Conservation (phyloP, 1,140 invertebrate genomes). For the Eupristina koningsbergeri region DNA sequence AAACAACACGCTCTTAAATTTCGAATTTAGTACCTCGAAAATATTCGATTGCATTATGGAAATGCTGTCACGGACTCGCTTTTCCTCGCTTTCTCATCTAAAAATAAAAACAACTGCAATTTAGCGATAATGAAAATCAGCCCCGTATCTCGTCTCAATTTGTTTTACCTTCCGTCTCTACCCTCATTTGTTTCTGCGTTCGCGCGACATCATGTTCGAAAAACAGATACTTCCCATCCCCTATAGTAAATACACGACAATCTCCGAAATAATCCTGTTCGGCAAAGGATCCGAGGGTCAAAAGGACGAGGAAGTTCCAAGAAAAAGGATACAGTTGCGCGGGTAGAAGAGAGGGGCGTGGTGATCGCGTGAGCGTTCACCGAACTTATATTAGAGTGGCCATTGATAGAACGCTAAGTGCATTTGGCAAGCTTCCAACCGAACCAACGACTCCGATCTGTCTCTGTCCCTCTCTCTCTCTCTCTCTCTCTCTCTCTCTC, state of each 20-base stretch:
- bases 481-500: slow-evolving; percentile 18
- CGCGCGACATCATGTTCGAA: slow-evolving; percentile 55
- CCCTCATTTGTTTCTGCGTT: slow-evolving; percentile 63
- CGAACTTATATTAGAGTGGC: slow-evolving; percentile 52
- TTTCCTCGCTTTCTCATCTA: not conserved
- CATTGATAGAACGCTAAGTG: slow-evolving; percentile 69
- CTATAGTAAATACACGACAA: slow-evolving; percentile 63
- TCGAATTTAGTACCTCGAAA: not conserved
- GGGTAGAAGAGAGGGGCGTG: slow-evolving; percentile 11
- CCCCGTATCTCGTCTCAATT: not conserved
- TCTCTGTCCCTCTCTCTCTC: slow-evolving; percentile 17
- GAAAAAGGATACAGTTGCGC: not conserved
- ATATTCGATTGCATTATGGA: slow-evolving; percentile 5
- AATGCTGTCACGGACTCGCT: not conserved
- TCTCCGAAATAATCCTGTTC: slow-evolving; percentile 47
- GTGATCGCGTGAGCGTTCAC: slow-evolving; percentile 32
- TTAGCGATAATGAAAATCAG: slow-evolving; percentile 36
- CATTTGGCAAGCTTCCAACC: slow-evolving; percentile 68
- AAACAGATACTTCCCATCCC: slow-evolving; percentile 60
- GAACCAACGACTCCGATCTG: slow-evolving; percentile 55
- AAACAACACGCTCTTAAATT: not conserved
- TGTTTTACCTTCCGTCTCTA: slow-evolving; percentile 53
- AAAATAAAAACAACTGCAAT: slow-evolving; percentile 1
- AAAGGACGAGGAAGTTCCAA: not conserved
- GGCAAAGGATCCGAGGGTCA: not conserved